Conservation (phyloP, 2,113 vertebrate genomes). For the Oplegnathus fasciatus region DNA sequence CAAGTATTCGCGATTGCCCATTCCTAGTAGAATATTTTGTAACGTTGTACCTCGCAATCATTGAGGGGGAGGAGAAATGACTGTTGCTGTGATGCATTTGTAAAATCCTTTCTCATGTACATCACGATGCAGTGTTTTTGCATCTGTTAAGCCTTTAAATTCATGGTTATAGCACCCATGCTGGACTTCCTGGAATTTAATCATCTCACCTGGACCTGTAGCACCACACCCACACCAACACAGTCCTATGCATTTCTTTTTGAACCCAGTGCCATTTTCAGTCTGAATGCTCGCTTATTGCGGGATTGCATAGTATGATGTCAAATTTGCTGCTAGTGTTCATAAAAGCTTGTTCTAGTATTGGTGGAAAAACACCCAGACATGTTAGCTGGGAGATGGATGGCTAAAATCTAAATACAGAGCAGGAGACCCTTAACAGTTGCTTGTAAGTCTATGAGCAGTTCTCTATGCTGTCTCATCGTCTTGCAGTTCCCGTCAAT, state of each 20-base stretch:
- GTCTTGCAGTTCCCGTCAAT: background rate
- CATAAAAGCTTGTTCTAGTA: background rate
- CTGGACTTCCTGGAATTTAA: background rate
- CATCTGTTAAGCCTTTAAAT: background rate
- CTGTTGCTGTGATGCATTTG: no score
- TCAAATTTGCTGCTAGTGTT: background rate
- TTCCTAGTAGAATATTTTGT: background rate
- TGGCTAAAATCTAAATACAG: background rate
- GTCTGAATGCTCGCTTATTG: background rate
- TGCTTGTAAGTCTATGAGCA: constrained; percentile 5
- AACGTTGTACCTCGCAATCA: background rate
- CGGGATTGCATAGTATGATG: background rate
- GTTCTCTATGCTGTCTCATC: background rate
- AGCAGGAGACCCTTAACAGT: background rate
- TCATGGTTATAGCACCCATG: background rate
- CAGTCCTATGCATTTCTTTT: background rate
- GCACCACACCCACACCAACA: background rate
- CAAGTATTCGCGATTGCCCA: background rate
- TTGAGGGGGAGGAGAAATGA: background rate
- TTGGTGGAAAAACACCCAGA: background rate
- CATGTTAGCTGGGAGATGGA: background rate
- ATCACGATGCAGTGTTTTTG: background rate
- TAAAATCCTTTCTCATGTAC: background rate
- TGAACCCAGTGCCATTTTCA: background rate
- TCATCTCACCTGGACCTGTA: background rate